A percentile compares a stretch with the other conserved stretches of the same genome.
Evolutionary conservation across 2,888 invertebrate genomes (phyloP).

Genomic region (Ornithoptera priamus): DNA sequence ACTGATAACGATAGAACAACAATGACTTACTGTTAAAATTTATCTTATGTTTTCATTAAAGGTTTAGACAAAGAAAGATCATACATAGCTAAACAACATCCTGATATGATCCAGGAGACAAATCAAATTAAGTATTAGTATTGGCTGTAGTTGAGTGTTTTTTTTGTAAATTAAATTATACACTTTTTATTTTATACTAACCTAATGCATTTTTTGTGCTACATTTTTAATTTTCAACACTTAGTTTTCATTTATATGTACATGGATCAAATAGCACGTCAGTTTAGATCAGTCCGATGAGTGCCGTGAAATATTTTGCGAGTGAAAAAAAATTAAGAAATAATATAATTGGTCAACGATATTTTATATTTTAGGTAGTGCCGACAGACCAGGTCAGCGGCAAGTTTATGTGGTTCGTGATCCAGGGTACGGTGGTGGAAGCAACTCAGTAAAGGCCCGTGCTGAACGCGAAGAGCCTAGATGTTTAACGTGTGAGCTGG

Average conservation of each 20-base stretch:
- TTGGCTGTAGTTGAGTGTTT: conserved; percentile 66
- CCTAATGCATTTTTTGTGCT: conserved; percentile 34
- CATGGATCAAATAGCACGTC: conserved; percentile 23
- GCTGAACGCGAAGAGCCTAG: conserved; percentile 85
- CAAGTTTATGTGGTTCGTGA: conserved; percentile 93
- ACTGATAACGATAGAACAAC: neutral
- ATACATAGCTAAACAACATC: conserved; percentile 63
- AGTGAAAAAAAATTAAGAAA: neutral
- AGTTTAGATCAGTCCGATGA: conserved; percentile 26
- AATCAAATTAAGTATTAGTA: conserved; percentile 76
- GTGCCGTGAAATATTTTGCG: conserved; percentile 11
- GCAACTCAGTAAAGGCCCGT: conserved; percentile 69
- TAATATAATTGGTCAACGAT: neutral
- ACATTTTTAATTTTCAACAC: conserved; percentile 39
- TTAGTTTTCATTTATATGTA: conserved; percentile 32
- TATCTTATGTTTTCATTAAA: conserved; percentile 53
- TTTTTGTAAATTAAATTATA: conserved; percentile 40
- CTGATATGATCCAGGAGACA: conserved; percentile 64
- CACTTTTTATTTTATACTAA: conserved; percentile 43
- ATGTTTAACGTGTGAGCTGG: conserved; percentile 93
- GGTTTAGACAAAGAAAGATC: conserved; percentile 65
- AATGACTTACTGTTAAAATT: conserved; percentile 23
- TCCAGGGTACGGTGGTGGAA: conserved; percentile 82
- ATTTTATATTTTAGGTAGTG: conserved; percentile 79
- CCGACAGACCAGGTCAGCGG: conserved; percentile 91